Conservation (phyloP, 2,113 vertebrate genomes). For the Canis aureus region DNA sequence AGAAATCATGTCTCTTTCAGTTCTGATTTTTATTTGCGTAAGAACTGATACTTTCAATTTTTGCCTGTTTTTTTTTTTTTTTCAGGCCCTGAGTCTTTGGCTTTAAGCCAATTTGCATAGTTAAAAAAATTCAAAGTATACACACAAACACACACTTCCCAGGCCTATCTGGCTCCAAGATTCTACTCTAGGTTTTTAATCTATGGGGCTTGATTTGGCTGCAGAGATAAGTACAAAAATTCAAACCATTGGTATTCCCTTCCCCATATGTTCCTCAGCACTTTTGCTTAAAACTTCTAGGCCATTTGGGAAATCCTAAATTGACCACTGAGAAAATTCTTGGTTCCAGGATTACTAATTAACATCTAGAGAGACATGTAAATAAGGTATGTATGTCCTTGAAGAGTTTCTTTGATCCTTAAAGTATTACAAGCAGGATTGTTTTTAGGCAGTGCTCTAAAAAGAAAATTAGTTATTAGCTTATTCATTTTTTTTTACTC, state of each 20-base stretch:
- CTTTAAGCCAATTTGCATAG: background rate
- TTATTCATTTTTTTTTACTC: background rate
- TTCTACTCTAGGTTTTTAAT: slow-evolving; percentile 38
- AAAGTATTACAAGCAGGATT: background rate
- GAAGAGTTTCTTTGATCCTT: slow-evolving; percentile 9
- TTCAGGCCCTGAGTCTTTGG: background rate
- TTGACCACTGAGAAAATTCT: slow-evolving; percentile 18
- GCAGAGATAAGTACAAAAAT: background rate
- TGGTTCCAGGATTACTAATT: background rate
- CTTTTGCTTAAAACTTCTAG: slow-evolving; percentile 1
- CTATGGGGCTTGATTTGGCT: background rate
- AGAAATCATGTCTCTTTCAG: slow-evolving; percentile 26
- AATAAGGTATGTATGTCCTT: background rate
- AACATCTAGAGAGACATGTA: background rate
- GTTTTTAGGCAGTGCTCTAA: background rate
- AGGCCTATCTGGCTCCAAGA: background rate
- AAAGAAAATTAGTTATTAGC: slow-evolving; percentile 33
- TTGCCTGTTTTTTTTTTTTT: slow-evolving; percentile 11
- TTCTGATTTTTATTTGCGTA: slow-evolving; percentile 3
- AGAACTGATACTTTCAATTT: slow-evolving; percentile 12
- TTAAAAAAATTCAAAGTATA: background rate
- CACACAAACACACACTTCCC: background rate
- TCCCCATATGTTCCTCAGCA: background rate
- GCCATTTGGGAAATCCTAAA: background rate
- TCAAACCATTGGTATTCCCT: background rate